Conservation (phyloP, 2,113 vertebrate genomes). For the Chloroceryle aenea region DNA sequence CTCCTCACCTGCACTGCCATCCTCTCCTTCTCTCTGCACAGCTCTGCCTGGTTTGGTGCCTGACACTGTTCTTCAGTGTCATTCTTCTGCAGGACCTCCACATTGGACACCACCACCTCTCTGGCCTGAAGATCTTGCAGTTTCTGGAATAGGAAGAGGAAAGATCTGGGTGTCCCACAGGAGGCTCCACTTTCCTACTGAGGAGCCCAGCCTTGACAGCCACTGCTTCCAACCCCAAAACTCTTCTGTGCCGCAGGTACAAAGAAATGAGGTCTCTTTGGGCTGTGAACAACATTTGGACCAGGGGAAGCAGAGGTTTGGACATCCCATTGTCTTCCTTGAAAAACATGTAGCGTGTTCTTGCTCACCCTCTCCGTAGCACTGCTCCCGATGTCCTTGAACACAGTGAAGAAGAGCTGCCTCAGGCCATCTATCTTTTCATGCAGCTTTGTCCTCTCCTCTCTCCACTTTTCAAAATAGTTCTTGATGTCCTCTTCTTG, state of each 20-base stretch:
- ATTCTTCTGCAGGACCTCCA: slow-evolving; percentile 49
- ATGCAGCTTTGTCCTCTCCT: slow-evolving; percentile 71
- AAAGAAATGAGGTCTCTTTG: too few species aligned
- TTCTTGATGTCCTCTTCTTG: slow-evolving; percentile 55
- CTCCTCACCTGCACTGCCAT: slow-evolving; percentile 65
- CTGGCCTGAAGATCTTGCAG: slow-evolving; percentile 64
- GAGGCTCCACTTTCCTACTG: not conserved
- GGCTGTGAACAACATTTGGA: not conserved
- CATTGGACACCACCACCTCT: not conserved
- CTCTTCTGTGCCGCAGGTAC: accelerated
- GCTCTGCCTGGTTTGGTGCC: slow-evolving; percentile 2
- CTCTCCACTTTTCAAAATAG: slow-evolving; percentile 77
- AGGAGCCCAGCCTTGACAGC: not conserved
- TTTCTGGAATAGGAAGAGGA: slow-evolving; percentile 55
- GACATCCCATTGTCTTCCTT: not conserved
- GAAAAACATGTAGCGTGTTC: not conserved
- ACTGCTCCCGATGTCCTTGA: slow-evolving; percentile 71
- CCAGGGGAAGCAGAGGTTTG: not conserved
- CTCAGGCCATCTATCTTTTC: slow-evolving; percentile 66
- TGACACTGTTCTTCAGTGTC: not conserved
- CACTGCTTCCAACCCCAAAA: not conserved
- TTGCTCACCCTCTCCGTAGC: slow-evolving; percentile 70
- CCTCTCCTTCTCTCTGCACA: slow-evolving; percentile 31
- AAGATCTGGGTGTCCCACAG: not conserved
- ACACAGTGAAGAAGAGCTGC: slow-evolving; percentile 65